Evolutionary conservation across 2,113 vertebrate genomes (phyloP).

Genomic region (Oenanthe oenanthe): DNA sequence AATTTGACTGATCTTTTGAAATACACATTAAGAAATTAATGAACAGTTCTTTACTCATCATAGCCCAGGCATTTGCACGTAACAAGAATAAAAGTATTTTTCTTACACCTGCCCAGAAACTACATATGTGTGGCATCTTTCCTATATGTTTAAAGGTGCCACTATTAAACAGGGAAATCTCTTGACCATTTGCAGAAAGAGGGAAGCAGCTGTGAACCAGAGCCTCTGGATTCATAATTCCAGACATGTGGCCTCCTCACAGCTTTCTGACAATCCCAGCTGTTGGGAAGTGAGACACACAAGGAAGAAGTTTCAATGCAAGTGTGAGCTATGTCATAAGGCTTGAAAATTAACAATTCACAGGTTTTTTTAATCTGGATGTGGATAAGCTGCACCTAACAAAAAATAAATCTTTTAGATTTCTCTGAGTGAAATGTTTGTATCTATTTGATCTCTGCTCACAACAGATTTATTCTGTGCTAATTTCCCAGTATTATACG

Average conservation of each 20-base stretch:
- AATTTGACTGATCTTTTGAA: neutral
- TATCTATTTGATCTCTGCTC: neutral
- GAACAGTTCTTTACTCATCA: neutral
- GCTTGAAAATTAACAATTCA: neutral
- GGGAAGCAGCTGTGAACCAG: neutral
- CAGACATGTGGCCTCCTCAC: neutral
- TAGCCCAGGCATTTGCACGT: neutral
- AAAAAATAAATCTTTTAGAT: neutral
- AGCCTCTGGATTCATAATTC: neutral
- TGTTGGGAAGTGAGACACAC: rapidly evolving
- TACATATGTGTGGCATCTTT: rapidly evolving
- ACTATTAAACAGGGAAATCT: neutral
- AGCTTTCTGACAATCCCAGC: neutral
- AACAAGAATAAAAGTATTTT: neutral
- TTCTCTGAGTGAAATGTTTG: neutral
- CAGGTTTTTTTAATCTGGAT: neutral
- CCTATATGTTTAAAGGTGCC: neutral
- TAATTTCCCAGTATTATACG: neutral
- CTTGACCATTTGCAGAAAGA: neutral
- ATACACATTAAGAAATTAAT: neutral
- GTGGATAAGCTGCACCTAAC: neutral
- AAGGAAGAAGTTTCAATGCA: neutral
- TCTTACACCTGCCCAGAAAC: neutral
- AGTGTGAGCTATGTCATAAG: neutral
- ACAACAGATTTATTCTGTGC: neutral